Evolutionary conservation across 37 sponge, comb jelly and placozoan genomes (phyloP).

Genomic region (Diacarnus erythraeanus): DNA sequence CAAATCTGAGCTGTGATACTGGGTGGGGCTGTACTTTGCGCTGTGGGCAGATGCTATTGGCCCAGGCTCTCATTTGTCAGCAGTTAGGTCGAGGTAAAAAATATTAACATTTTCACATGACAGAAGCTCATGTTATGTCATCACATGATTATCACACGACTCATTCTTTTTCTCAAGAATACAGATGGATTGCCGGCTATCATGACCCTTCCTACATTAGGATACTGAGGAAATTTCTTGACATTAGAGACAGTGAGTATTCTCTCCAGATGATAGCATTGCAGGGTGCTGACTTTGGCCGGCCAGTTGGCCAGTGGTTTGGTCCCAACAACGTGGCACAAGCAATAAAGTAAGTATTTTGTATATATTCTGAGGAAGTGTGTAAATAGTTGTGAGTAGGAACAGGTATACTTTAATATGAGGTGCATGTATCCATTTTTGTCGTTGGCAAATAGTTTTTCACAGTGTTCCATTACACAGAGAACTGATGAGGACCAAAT

Average conservation of each 20-base stretch:
- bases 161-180: conserved; percentile 15
- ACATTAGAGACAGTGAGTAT: conserved; percentile 81
- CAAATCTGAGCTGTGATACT: conserved; percentile 66
- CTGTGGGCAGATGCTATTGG: conserved; percentile 98
- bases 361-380: neutral
- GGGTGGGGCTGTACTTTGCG: conserved; percentile 99
- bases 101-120: too few relatives aligned
- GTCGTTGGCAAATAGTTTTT: neutral
- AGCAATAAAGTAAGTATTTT: conserved; percentile 70
- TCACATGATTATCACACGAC: conserved; percentile 15
- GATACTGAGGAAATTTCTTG: conserved; percentile 92
- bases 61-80: conserved; percentile 74
- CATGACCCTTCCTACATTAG: conserved; percentile 25
- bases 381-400: too few relatives aligned
- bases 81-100: conserved; percentile 86
- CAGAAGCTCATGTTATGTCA: neutral
- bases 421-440: neutral
- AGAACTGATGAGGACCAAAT: neutral
- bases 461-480: neutral
- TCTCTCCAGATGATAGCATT: conserved; percentile 94
- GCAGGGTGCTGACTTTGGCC: conserved; percentile 82
- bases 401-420: too few relatives aligned
- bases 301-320: conserved; percentile 91
- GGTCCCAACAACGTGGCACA: conserved; percentile 99
- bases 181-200: conserved; percentile 6